These are phyloP conservation scores for Pipistrellus nathusii DNA, from an alignment of 2,797 vertebrate species.

Conservation along the genomic window DNA sequence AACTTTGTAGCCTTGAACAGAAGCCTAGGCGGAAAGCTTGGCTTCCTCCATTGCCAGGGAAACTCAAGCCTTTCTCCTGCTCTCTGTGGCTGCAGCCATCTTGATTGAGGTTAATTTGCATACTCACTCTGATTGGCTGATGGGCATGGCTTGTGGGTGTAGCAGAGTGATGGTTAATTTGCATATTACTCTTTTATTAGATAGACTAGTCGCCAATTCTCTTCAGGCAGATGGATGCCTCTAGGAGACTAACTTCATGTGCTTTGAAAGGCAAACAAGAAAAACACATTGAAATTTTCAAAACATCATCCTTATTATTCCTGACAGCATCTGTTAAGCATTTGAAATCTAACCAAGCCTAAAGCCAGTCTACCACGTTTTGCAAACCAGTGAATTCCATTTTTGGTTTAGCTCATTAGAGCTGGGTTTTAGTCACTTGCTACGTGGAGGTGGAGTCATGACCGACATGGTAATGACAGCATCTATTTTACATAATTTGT, in stretches of 20 bases:
- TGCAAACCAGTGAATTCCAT: background rate
- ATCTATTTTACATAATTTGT: background rate
- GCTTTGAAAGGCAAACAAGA: background rate
- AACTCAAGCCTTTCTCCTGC: no score
- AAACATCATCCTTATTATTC: background rate
- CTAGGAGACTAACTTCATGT: background rate
- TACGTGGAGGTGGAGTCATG: background rate
- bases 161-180: no score
- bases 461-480: background rate
- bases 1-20: no score
- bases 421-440: background rate
- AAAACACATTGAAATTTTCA: background rate
- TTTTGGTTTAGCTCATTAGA: background rate
- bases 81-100: no score
- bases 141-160: no score
- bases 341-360: background rate
- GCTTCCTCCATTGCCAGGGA: no score
- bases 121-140: no score
- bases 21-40: no score
- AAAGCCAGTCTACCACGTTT: background rate
- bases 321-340: background rate
- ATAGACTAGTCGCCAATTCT: background rate
- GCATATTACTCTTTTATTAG: no score
- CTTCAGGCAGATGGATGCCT: background rate
- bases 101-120: no score